A percentile compares a stretch with the other conserved stretches of the same genome.
Conservation (phyloP, 2,113 vertebrate genomes). For the Chloebia gouldiae region DNA sequence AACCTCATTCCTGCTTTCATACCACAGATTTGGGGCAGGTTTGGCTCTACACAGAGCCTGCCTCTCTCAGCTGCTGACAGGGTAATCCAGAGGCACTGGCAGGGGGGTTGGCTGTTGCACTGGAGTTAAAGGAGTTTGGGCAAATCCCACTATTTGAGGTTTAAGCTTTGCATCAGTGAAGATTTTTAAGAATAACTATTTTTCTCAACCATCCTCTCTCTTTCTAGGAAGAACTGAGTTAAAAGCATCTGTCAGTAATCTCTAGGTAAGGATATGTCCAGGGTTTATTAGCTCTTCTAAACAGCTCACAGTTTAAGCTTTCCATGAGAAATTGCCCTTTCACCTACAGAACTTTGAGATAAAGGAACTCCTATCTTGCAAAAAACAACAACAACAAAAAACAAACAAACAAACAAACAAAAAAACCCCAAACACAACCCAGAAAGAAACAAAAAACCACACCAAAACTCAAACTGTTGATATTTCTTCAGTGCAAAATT, state of each 20-base stretch:
- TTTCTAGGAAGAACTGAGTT: neutral
- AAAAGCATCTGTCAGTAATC: neutral
- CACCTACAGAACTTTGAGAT: neutral
- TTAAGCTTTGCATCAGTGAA: neutral
- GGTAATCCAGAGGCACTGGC: neutral
- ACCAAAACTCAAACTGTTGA: neutral
- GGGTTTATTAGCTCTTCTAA: neutral
- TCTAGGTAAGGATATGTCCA: neutral
- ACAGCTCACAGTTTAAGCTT: neutral
- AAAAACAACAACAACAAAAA: too few species aligned
- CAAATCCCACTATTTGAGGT: neutral
- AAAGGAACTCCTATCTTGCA: neutral
- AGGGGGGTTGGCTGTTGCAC: neutral
- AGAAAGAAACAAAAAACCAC: too few species aligned
- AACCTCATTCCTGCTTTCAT: rapidly evolving
- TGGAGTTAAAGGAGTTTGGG: rapidly evolving
- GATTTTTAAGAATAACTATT: neutral
- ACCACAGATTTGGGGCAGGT: neutral
- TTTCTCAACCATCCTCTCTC: neutral
- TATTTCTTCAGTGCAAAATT: neutral
- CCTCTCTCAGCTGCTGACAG: neutral
- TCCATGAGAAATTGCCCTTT: neutral
- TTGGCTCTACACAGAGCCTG: neutral
- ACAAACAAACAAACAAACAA: too few species aligned
- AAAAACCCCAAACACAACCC: too few species aligned